Evolutionary conservation across 1,140 invertebrate genomes (phyloP).

Genomic region (Lepidurus arcticus): DNA sequence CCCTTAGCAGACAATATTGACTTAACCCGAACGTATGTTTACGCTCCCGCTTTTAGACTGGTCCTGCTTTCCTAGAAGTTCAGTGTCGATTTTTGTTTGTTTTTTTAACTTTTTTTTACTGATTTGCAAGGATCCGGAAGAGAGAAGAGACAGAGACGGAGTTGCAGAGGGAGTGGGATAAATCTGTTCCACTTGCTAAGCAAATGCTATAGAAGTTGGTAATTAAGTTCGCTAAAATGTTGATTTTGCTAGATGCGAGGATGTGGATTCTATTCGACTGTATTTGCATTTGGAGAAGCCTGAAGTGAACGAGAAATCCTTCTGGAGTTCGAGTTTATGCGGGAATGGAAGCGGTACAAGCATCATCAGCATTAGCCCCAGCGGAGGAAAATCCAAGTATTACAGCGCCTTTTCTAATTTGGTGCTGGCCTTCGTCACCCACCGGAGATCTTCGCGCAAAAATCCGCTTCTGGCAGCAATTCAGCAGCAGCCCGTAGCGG

Average conservation of each 20-base stretch:
- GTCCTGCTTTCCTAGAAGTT: neutral
- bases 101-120: neutral
- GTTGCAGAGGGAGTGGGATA: neutral
- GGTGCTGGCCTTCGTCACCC: constrained; percentile 30
- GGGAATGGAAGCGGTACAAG: neutral
- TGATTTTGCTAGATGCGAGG: constrained; percentile 29
- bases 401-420: constrained; percentile 32
- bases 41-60: neutral
- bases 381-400: constrained; percentile 23
- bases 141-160: neutral
- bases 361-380: neutral
- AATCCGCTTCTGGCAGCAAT: neutral
- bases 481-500: neutral
- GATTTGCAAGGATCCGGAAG: neutral
- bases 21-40: constrained; percentile 14
- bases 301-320: constrained; percentile 29
- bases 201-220: neutral
- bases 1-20: constrained; percentile 14
- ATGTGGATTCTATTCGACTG: constrained; percentile 26
- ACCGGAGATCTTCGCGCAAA: neutral
- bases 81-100: neutral
- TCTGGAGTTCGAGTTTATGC: constrained; percentile 23
- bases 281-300: constrained; percentile 33
- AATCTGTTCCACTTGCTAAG: neutral
- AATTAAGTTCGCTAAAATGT: neutral